phyloP scores from a whole-genome alignment of 2,888 invertebrate genomes.

The Helicoverpa assulta region DNA sequence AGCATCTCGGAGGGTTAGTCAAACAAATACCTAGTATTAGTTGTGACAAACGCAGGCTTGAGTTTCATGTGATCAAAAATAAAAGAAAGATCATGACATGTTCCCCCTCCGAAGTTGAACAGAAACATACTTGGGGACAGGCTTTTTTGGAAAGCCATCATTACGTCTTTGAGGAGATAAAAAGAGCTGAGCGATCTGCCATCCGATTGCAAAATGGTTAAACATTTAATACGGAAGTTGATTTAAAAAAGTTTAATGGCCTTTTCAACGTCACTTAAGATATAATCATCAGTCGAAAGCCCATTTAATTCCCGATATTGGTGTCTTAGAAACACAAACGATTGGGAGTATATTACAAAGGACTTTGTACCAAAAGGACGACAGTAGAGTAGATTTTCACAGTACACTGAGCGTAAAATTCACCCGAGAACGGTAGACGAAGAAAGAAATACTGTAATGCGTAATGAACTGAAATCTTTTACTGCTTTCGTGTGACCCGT shows the following conservation, averaged over 20 bases:
- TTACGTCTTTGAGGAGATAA: conserved; percentile 6
- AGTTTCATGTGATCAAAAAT: conserved; percentile 59
- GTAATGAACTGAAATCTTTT: conserved; percentile 77
- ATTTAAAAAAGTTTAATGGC: conserved; percentile 29
- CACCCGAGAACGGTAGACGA: conserved; percentile 64
- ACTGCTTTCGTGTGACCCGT: conserved; percentile 62
- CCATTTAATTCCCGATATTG: conserved; percentile 50
- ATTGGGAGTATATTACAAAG: conserved; percentile 66
- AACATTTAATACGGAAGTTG: conserved; percentile 7
- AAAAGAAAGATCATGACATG: conserved; percentile 33
- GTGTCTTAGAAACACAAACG: conserved; percentile 61
- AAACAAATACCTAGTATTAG: conserved; percentile 85
- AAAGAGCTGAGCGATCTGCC: neutral
- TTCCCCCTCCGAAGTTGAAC: conserved; percentile 32
- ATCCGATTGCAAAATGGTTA: conserved; percentile 1
- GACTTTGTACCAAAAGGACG: conserved; percentile 59
- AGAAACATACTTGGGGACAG: conserved; percentile 15
- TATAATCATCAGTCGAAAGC: conserved; percentile 24
- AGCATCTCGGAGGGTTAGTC: conserved; percentile 74
- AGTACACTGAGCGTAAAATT: conserved; percentile 76
- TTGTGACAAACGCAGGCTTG: conserved; percentile 74
- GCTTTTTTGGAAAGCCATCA: conserved; percentile 23
- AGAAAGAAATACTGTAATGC: conserved; percentile 71
- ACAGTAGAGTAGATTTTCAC: conserved; percentile 72
- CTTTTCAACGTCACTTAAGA: conserved; percentile 27